Conservation (phyloP, 2,797 vertebrate genomes). For the Garrulus glandarius region DNA sequence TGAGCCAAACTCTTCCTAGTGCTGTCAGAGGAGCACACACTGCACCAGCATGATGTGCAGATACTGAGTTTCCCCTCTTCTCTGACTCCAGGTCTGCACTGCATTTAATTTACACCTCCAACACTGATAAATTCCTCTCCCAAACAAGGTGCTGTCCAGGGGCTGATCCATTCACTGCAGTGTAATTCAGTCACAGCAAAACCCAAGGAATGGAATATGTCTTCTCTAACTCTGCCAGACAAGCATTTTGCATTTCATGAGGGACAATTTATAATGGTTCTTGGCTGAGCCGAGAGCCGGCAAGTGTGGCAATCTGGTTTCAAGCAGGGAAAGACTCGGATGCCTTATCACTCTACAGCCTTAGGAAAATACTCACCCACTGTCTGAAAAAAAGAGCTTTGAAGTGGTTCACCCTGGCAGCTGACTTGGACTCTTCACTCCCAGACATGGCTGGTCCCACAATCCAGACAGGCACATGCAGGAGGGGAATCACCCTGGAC, state of each 20-base stretch:
- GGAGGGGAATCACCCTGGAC: background rate
- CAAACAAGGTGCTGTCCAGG: background rate
- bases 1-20: background rate
- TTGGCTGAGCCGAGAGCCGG: background rate
- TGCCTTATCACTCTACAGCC: background rate
- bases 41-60: background rate
- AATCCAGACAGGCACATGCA: rapidly evolving
- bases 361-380: background rate
- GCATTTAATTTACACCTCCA: background rate
- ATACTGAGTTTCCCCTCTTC: background rate
- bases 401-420: background rate
- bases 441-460: rapidly evolving
- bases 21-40: background rate
- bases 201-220: background rate
- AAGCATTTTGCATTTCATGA: conserved; percentile 31
- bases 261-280: conserved; percentile 5
- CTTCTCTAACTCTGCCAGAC: conserved; percentile 31
- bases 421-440: background rate
- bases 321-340: background rate
- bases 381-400: background rate
- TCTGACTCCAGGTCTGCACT: background rate
- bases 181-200: conserved; percentile 29
- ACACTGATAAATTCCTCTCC: conserved; percentile 47
- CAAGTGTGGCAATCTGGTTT: background rate
- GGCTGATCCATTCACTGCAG: background rate